Evolutionary conservation across 1,140 invertebrate species (phyloP).

Genomic region (Meteorus sp.): DNA sequence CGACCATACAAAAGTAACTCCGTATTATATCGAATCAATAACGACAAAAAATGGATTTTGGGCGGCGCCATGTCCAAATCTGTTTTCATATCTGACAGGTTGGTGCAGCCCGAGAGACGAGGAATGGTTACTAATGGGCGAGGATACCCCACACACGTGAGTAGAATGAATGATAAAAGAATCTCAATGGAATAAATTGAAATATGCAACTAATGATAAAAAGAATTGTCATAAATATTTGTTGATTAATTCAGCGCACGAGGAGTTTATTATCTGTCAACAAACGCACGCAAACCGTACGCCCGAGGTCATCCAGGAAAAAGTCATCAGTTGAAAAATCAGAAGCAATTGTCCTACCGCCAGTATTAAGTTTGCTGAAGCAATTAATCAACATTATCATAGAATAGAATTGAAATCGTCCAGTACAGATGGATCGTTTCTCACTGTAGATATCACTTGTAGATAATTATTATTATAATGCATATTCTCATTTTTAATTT

Average conservation of each 20-base stretch:
- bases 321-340: slow-evolving; percentile 54
- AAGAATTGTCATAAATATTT: too few relatives aligned
- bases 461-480: too few relatives aligned
- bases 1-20: slow-evolving; percentile 85
- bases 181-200: too few relatives aligned
- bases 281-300: slow-evolving; percentile 81
- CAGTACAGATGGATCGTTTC: background rate
- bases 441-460: too few relatives aligned
- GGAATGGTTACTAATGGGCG: slow-evolving; percentile 81
- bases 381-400: slow-evolving; percentile 57
- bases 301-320: slow-evolving; percentile 77
- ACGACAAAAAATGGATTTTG: slow-evolving; percentile 76
- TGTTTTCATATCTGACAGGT: slow-evolving; percentile 78
- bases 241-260: slow-evolving; percentile 70
- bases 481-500: background rate
- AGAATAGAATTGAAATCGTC: slow-evolving; percentile 47
- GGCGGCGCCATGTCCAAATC: slow-evolving; percentile 78
- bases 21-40: slow-evolving; percentile 85
- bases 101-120: slow-evolving; percentile 76
- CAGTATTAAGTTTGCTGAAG: slow-evolving; percentile 58
- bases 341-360: slow-evolving; percentile 57
- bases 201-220: too few relatives aligned
- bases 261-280: slow-evolving; percentile 82
- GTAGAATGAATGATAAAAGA: too few relatives aligned
- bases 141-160: slow-evolving; percentile 75